Evolutionary conservation across 2,797 vertebrate genomes (phyloP).

Genomic region (Siniperca scherzeri): DNA sequence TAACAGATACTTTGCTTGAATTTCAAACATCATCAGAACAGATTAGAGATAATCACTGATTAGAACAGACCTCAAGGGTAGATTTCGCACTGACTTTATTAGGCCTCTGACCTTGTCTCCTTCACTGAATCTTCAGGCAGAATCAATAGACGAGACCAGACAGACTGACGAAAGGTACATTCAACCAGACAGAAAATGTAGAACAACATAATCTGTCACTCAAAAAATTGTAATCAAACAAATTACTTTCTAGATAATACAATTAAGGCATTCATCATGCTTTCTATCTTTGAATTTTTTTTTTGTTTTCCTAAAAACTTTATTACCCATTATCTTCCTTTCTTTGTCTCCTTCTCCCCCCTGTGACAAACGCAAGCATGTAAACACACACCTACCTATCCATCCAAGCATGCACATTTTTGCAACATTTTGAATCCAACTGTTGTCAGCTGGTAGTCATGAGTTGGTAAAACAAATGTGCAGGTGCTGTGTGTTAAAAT

Average conservation of each 20-base stretch:
- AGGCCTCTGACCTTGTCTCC: constrained; percentile 60
- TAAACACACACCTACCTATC: not conserved
- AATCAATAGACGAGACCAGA: constrained; percentile 63
- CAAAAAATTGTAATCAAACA: not conserved
- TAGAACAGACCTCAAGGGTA: constrained; percentile 36
- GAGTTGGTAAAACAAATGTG: not conserved
- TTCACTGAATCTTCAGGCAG: constrained; percentile 51
- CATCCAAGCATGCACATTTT: not conserved
- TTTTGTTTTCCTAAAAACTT: not conserved
- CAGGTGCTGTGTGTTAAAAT: constrained; percentile 31
- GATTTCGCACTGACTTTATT: constrained; percentile 54
- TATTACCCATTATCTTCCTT: not conserved
- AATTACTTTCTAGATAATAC: constrained; percentile 1
- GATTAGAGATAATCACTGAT: constrained; percentile 35
- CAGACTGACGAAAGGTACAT: constrained; percentile 39
- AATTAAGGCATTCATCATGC: not conserved
- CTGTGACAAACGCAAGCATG: constrained; percentile 1
- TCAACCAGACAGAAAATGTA: constrained; percentile 27
- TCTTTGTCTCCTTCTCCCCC: not conserved
- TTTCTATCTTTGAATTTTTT: not conserved
- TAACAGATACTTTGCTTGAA: not conserved
- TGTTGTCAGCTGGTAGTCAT: not conserved
- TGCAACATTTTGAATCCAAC: constrained; percentile 9
- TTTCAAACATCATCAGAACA: constrained; percentile 25
- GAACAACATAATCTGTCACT: constrained; percentile 25